phyloP scores from a whole-genome alignment of 2,797 vertebrate species.

The Onychomys torridus region DNA sequence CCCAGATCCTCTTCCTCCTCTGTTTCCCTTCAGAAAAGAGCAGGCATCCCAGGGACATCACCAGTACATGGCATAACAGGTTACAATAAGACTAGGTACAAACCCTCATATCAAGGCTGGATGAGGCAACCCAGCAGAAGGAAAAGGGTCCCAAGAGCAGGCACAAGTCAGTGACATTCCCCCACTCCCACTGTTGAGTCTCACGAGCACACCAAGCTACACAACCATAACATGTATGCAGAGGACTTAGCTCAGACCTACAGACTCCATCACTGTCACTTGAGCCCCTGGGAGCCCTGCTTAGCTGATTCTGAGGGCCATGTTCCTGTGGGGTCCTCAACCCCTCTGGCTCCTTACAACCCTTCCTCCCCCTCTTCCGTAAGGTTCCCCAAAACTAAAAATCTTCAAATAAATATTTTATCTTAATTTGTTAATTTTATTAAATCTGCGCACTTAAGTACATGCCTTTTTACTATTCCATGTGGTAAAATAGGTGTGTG shows the following conservation, averaged over 20 bases:
- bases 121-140: not conserved
- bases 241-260: not conserved
- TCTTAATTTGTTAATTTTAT: conserved; percentile 14
- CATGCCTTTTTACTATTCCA: not conserved
- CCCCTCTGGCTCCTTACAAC: not conserved
- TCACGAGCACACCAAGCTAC: not conserved
- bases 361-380: too few relatives aligned
- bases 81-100: not conserved
- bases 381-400: not conserved
- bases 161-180: not conserved
- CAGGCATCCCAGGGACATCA: not conserved
- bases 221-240: not conserved
- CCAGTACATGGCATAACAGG: not conserved
- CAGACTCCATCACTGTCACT: not conserved
- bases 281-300: not conserved
- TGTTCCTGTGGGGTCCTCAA: not conserved
- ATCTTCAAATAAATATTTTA: not conserved
- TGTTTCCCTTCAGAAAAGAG: not conserved
- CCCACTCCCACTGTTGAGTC: not conserved
- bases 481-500: not conserved
- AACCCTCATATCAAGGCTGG: not conserved
- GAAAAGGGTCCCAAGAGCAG: not conserved
- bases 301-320: not conserved
- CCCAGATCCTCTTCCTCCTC: not conserved
- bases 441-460: conserved; percentile 23